phyloP scores from a whole-genome alignment of 2,113 vertebrate genomes.

The Uropsilus gracilis region DNA sequence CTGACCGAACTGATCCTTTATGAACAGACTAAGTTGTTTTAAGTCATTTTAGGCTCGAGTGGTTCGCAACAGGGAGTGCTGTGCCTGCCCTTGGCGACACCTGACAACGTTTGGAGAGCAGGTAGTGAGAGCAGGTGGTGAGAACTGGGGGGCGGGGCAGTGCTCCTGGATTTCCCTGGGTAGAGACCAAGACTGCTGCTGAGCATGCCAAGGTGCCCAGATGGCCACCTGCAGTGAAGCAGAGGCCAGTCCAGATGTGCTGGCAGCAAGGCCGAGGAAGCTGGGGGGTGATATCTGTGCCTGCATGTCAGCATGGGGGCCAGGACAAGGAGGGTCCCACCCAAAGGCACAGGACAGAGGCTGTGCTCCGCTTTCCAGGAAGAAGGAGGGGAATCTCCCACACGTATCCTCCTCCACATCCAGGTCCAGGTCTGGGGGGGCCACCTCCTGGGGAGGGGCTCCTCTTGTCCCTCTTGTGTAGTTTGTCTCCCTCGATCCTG shows the following conservation, averaged over 20 bases:
- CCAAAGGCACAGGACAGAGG: too few species aligned
- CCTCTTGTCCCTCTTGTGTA: neutral
- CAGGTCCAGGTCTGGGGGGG: neutral
- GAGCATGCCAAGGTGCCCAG: neutral
- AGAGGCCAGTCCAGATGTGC: fast-evolving
- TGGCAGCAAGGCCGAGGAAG: neutral
- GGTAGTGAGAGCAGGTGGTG: too few species aligned
- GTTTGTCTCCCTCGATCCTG: neutral
- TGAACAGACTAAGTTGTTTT: neutral
- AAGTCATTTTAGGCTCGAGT: neutral
- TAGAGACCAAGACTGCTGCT: neutral
- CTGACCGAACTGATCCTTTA: neutral
- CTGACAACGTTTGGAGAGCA: neutral
- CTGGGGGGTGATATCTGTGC: fast-evolving
- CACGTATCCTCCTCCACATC: fast-evolving
- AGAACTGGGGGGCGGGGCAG: neutral
- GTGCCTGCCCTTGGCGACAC: neutral
- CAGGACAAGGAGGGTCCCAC: too few species aligned
- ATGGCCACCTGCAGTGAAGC: neutral
- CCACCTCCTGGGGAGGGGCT: neutral
- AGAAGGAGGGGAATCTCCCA: neutral
- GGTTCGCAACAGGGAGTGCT: neutral
- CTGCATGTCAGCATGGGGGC: too few species aligned
- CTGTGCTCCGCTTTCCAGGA: neutral
- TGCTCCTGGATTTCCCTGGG: neutral